phyloP scores from a whole-genome alignment of 2,888 invertebrate genomes.

The Drosophila leonis region DNA sequence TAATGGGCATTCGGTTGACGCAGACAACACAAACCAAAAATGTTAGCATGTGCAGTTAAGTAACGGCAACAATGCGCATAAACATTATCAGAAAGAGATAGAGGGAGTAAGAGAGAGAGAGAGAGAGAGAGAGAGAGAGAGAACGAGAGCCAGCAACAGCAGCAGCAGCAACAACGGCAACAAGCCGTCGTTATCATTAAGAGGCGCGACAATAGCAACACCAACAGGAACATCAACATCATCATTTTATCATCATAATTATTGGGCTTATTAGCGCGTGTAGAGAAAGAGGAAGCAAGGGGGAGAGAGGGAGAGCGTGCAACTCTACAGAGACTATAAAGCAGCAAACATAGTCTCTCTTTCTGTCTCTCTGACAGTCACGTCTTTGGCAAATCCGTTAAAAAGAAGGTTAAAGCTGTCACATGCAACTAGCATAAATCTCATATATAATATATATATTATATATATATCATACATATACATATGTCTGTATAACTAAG shows the following conservation, averaged over 20 bases:
- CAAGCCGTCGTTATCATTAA: slow-evolving; percentile 64
- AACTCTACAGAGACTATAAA: slow-evolving; percentile 5
- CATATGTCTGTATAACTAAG: neutral
- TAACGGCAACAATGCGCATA: slow-evolving; percentile 64
- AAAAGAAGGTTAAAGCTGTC: slow-evolving; percentile 37
- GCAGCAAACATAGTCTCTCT: neutral
- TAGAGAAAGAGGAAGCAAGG: neutral
- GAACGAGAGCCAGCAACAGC: neutral
- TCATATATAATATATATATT: slow-evolving; percentile 3
- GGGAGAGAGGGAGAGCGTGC: neutral
- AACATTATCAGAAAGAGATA: slow-evolving; percentile 48
- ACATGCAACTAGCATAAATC: slow-evolving; percentile 15
- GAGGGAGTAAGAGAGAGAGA: neutral
- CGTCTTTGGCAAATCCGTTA: slow-evolving; percentile 51
- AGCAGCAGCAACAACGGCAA: slow-evolving; percentile 1
- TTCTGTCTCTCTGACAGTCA: slow-evolving; percentile 24
- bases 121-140: neutral
- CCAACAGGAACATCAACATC: slow-evolving; percentile 36
- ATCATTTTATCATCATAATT: slow-evolving; percentile 80
- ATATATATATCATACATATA: neutral
- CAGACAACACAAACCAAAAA: slow-evolving; percentile 44
- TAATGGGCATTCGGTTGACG: slow-evolving; percentile 54
- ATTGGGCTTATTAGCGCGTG: slow-evolving; percentile 69
- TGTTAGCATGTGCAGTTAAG: slow-evolving; percentile 79
- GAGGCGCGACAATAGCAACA: slow-evolving; percentile 41